These are phyloP conservation scores for Ascaphus truei DNA, from an alignment of 2,113 vertebrate species.

Conservation along the genomic window DNA sequence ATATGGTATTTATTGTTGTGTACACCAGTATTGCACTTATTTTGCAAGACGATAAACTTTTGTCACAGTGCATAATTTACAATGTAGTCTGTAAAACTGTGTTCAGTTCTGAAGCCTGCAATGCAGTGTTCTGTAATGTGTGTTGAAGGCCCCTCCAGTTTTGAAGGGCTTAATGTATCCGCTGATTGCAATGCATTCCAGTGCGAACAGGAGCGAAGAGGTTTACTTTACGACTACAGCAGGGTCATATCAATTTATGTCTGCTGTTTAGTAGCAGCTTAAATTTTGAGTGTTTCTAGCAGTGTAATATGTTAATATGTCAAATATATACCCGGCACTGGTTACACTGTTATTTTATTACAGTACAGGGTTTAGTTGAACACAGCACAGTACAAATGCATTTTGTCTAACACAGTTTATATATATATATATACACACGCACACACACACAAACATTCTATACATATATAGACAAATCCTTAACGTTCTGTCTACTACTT, in stretches of 20 bases:
- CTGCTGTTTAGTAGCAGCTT: conserved; percentile 1
- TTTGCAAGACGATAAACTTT: no score
- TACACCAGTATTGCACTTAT: no score
- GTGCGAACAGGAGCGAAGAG: conserved; percentile 19
- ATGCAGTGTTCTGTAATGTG: background rate
- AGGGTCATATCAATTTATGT: conserved; percentile 23
- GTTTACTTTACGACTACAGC: conserved; percentile 9
- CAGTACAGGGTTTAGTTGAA: background rate
- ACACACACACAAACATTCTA: no score
- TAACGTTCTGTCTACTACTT: background rate
- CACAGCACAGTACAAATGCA: background rate
- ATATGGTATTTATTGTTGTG: no score
- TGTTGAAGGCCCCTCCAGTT: no score
- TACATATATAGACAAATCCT: background rate
- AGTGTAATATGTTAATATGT: background rate
- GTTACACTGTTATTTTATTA: no score
- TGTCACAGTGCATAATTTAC: no score
- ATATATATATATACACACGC: background rate
- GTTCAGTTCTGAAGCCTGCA: background rate
- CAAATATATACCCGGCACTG: background rate
- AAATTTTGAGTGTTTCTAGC: background rate
- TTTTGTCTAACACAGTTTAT: no score
- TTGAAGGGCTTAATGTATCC: conserved; percentile 7
- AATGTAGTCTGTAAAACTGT: no score
- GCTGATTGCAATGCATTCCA: conserved; percentile 6